Conservation (phyloP, 2,888 invertebrate genomes). For the Camptogramma bilineatum region DNA sequence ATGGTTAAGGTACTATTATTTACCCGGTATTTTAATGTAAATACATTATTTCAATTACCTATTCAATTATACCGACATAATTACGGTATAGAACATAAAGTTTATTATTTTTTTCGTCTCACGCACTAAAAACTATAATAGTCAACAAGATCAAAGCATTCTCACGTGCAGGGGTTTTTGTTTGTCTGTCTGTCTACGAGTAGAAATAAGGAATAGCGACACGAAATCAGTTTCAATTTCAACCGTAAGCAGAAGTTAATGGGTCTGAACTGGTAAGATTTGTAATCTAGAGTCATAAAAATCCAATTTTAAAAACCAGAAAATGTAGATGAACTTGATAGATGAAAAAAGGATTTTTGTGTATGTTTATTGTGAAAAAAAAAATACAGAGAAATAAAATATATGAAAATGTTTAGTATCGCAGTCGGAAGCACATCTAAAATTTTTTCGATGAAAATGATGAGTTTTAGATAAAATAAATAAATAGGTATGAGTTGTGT, state of each 20-base stretch:
- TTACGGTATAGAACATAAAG: slow-evolving; percentile 10
- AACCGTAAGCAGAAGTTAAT: slow-evolving; percentile 13
- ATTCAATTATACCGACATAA: slow-evolving; percentile 5
- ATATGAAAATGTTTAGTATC: too few species aligned
- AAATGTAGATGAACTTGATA: too few species aligned
- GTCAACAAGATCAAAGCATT: slow-evolving; percentile 32
- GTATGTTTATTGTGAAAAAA: too few species aligned
- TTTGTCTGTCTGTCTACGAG: slow-evolving; percentile 27
- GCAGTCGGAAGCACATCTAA: too few species aligned
- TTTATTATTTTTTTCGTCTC: slow-evolving; percentile 27
- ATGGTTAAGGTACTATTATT: too few species aligned
- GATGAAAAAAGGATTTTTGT: too few species aligned
- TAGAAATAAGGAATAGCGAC: slow-evolving; percentile 13
- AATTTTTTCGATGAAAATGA: too few species aligned
- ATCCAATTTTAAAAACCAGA: too few species aligned
- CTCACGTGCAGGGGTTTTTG: slow-evolving; percentile 39
- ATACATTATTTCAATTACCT: neutral
- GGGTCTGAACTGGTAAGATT: neutral
- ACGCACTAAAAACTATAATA: slow-evolving; percentile 36
- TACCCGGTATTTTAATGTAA: neutral
- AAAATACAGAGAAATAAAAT: too few species aligned
- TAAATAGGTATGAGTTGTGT: too few species aligned
- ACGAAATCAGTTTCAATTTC: slow-evolving; percentile 1
- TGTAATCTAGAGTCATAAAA: neutral
- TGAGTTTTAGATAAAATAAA: too few species aligned